phyloP scores from a whole-genome alignment of 2,797 vertebrate species.

The Aplochiton taeniatus region DNA sequence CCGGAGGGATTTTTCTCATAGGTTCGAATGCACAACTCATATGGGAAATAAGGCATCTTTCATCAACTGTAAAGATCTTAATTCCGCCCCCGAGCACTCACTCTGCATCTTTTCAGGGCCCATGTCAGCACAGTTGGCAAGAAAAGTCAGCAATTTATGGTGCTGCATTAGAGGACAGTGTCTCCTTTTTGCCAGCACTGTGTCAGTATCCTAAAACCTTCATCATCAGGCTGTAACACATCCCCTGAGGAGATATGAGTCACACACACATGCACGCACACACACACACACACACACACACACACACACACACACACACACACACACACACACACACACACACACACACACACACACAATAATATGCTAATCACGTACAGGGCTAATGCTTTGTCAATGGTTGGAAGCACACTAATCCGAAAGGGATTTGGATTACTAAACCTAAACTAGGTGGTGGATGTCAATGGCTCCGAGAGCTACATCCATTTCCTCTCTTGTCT shows the following conservation, averaged over 20 bases:
- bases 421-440: constrained; percentile 28
- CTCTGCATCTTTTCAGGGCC: neutral
- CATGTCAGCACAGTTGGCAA: constrained; percentile 45
- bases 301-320: neutral
- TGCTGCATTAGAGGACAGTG: constrained; percentile 29
- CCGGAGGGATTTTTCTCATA: constrained; percentile 14
- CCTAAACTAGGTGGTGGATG: constrained; percentile 23
- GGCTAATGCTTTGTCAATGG: neutral
- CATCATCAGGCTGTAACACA: too few species aligned
- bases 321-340: neutral
- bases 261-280: neutral
- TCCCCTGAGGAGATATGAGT: too few species aligned
- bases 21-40: neutral
- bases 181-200: too few species aligned
- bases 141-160: constrained; percentile 37
- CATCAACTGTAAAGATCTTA: constrained; percentile 49
- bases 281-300: constrained; percentile 4
- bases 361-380: neutral
- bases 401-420: constrained; percentile 10
- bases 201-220: too few species aligned
- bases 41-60: constrained; percentile 42
- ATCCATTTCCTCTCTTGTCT: constrained; percentile 17
- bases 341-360: neutral
- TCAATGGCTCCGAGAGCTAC: constrained; percentile 19
- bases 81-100: constrained; percentile 37